Percentiles rank a stretch among this genome's conserved stretches.
phyloP scores from a whole-genome alignment of 1,140 invertebrate species.

The Trichomalopsis sarcophagae region DNA sequence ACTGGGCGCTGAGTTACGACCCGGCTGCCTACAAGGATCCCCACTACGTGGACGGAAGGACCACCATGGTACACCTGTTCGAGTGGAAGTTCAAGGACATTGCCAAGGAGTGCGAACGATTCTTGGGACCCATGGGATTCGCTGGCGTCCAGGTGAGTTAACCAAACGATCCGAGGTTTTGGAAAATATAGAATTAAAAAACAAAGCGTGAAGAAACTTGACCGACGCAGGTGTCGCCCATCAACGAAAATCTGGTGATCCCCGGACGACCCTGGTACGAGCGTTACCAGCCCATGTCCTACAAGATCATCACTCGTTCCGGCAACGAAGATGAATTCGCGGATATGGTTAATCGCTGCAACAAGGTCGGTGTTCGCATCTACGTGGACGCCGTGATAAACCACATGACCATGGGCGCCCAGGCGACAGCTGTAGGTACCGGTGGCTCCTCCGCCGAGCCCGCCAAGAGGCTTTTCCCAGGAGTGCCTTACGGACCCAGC shows the following conservation, averaged over 20 bases:
- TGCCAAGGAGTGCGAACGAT: slow-evolving; percentile 80
- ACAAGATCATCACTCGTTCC: slow-evolving; percentile 79
- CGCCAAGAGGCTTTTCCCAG: slow-evolving; percentile 74
- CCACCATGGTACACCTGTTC: slow-evolving; percentile 77
- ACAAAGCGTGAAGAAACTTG: too few relatives aligned
- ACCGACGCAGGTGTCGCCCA: slow-evolving; percentile 83
- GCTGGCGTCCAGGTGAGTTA: slow-evolving; percentile 83
- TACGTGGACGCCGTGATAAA: slow-evolving; percentile 86
- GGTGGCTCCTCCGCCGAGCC: slow-evolving; percentile 77
- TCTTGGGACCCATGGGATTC: slow-evolving; percentile 79
- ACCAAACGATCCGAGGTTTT: too few relatives aligned
- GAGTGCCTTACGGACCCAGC: slow-evolving; percentile 75
- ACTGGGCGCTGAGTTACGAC: neutral
- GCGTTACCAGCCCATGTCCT: slow-evolving; percentile 83
- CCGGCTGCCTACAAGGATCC: slow-evolving; percentile 57
- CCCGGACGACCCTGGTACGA: slow-evolving; percentile 77
- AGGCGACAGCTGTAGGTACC: slow-evolving; percentile 73
- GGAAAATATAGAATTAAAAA: too few relatives aligned
- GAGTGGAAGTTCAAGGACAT: slow-evolving; percentile 83
- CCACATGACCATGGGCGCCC: slow-evolving; percentile 81
- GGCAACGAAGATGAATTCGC: slow-evolving; percentile 80
- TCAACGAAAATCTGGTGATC: slow-evolving; percentile 76
- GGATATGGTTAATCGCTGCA: slow-evolving; percentile 84
- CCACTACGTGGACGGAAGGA: slow-evolving; percentile 57
- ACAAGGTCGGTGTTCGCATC: slow-evolving; percentile 83